These are phyloP conservation scores for Ochropacha duplaris DNA, from an alignment of 2,888 invertebrate genomes.

Conservation along the genomic window DNA sequence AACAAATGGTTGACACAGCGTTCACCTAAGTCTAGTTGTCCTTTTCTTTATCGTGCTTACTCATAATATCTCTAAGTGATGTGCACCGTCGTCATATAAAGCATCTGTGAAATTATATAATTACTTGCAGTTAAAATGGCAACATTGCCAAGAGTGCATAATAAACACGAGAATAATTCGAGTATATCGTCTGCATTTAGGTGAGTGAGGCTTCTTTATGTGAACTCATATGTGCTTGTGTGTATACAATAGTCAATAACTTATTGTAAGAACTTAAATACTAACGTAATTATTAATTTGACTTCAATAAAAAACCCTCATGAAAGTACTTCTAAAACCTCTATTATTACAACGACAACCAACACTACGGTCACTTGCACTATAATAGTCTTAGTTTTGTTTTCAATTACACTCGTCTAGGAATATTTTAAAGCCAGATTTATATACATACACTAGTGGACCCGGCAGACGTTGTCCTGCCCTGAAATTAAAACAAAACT, in stretches of 20 bases:
- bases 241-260: not conserved
- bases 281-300: not conserved
- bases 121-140: slow-evolving; percentile 53
- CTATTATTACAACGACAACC: too few species aligned
- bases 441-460: too few species aligned
- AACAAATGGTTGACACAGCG: not conserved
- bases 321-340: too few species aligned
- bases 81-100: not conserved
- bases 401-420: too few species aligned
- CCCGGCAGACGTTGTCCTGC: too few species aligned
- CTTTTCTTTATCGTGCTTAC: not conserved
- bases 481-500: too few species aligned
- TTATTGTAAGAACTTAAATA: not conserved
- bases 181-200: slow-evolving; percentile 69
- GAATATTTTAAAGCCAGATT: too few species aligned
- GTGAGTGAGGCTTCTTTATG: slow-evolving; percentile 38
- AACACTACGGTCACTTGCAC: too few species aligned
- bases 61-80: not conserved
- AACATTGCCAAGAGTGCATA: slow-evolving; percentile 73
- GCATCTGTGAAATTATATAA: slow-evolving; percentile 8
- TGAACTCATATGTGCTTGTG: not conserved
- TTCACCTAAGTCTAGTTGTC: not conserved
- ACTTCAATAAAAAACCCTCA: not conserved
- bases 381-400: too few species aligned
- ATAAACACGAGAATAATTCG: slow-evolving; percentile 53